Evolutionary conservation across 2,888 invertebrate genomes (phyloP).

Genomic region (Drosophila affinis): DNA sequence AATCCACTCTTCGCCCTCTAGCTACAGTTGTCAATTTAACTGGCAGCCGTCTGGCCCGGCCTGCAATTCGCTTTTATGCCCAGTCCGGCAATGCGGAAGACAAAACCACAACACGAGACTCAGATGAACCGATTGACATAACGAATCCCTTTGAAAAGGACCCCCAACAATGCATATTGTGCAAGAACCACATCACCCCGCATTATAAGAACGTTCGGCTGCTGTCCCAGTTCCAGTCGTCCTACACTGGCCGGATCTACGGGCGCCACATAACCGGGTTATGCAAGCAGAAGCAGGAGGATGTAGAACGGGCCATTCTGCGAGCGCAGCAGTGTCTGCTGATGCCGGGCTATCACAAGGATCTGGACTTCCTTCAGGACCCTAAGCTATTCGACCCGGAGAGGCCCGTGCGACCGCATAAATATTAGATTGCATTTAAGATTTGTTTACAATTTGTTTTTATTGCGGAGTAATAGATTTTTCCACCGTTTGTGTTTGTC

Average conservation of each 20-base stretch:
- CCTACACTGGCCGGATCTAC: constrained; percentile 96
- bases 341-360: constrained; percentile 93
- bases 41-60: constrained; percentile 20
- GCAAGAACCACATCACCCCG: constrained; percentile 91
- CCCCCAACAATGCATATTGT: constrained; percentile 90
- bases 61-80: constrained; percentile 40
- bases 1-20: not conserved
- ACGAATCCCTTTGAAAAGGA: constrained; percentile 93
- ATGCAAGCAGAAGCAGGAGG: constrained; percentile 91
- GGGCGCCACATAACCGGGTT: constrained; percentile 97
- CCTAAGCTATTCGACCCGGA: constrained; percentile 96
- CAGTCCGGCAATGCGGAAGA: constrained; percentile 21
- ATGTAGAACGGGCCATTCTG: constrained; percentile 89
- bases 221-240: constrained; percentile 97
- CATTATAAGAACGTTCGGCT: constrained; percentile 96
- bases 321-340: constrained; percentile 91
- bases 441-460: constrained; percentile 28
- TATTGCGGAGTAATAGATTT: constrained; percentile 46
- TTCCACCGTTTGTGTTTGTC: constrained; percentile 7
- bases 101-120: constrained; percentile 21
- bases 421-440: constrained; percentile 85
- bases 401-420: constrained; percentile 91
- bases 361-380: constrained; percentile 91
- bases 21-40: constrained; percentile 43
- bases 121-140: constrained; percentile 85